Evolutionary conservation across 2,113 vertebrate species (phyloP).

Genomic region (Ammospiza nelsoni): DNA sequence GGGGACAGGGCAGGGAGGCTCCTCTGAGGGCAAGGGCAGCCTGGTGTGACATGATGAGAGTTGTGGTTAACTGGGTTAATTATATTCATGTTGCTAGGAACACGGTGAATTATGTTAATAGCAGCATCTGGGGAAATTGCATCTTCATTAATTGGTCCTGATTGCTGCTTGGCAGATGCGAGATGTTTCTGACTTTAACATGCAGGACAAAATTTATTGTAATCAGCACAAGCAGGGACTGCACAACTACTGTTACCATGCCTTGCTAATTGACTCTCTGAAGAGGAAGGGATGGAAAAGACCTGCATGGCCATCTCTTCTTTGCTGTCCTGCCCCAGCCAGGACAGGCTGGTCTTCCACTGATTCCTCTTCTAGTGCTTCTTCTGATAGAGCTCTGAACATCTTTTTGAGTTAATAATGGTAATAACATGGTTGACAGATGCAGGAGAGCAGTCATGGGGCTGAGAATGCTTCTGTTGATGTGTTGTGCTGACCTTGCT

Average conservation of each 20-base stretch:
- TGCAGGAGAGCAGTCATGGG: not conserved
- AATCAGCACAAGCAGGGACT: not conserved
- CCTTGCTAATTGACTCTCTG: not conserved
- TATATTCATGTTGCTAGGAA: constrained; percentile 38
- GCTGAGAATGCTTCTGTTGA: not conserved
- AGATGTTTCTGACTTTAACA: constrained; percentile 48
- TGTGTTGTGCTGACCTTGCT: not conserved
- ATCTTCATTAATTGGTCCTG: constrained; percentile 69
- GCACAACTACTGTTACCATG: not conserved
- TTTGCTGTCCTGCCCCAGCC: not conserved
- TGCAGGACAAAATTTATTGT: constrained; percentile 42
- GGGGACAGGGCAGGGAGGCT: not conserved
- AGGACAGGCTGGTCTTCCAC: not conserved
- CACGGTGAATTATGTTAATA: constrained; percentile 55
- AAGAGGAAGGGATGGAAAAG: not conserved
- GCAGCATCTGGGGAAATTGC: constrained; percentile 63
- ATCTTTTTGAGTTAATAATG: not conserved
- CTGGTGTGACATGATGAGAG: rapidly evolving
- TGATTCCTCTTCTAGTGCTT: not conserved
- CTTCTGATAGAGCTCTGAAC: not conserved
- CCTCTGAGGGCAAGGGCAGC: not conserved
- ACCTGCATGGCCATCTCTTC: not conserved
- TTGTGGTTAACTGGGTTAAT: constrained; percentile 44
- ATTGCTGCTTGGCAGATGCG: constrained; percentile 46
- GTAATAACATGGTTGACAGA: rapidly evolving